Conservation (phyloP, 2,888 invertebrate species). For the Protophormia terraenovae region DNA sequence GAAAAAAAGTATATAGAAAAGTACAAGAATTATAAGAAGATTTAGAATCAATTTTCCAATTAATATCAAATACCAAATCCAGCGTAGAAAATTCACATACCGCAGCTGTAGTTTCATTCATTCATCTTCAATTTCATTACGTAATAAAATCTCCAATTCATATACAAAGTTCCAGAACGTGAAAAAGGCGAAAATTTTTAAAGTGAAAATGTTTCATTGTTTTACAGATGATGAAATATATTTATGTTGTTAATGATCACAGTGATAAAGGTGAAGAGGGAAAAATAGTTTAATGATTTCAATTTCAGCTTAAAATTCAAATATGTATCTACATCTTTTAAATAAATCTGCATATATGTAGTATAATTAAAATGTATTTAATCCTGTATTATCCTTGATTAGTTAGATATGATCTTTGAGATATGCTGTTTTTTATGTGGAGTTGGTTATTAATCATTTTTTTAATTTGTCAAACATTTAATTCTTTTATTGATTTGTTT, state of each 20-base stretch:
- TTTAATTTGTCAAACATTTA: conserved; percentile 13
- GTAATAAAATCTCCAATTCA: conserved; percentile 36
- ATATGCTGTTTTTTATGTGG: conserved; percentile 1
- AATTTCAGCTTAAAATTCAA: background rate
- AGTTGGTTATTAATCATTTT: background rate
- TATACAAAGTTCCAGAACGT: conserved; percentile 33
- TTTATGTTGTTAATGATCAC: background rate
- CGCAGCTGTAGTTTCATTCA: conserved; percentile 49
- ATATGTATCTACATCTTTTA: background rate
- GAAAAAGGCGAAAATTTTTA: background rate
- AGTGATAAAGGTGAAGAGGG: conserved; percentile 1
- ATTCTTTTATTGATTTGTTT: background rate
- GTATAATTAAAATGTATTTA: no score
- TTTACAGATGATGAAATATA: background rate
- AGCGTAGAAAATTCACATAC: conserved; percentile 64
- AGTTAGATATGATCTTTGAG: conserved; percentile 6
- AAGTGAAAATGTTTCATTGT: conserved; percentile 21
- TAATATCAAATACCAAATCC: conserved; percentile 46
- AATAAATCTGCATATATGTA: no score
- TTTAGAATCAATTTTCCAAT: conserved; percentile 36
- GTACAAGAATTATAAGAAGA: conserved; percentile 26
- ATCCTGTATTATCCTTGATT: conserved; percentile 53
- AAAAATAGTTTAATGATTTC: background rate
- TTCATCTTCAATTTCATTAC: background rate
- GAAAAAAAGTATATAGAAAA: conserved; percentile 42